Evolutionary conservation across 2,888 invertebrate genomes (phyloP).

Genomic region (Syrista parreyssii): DNA sequence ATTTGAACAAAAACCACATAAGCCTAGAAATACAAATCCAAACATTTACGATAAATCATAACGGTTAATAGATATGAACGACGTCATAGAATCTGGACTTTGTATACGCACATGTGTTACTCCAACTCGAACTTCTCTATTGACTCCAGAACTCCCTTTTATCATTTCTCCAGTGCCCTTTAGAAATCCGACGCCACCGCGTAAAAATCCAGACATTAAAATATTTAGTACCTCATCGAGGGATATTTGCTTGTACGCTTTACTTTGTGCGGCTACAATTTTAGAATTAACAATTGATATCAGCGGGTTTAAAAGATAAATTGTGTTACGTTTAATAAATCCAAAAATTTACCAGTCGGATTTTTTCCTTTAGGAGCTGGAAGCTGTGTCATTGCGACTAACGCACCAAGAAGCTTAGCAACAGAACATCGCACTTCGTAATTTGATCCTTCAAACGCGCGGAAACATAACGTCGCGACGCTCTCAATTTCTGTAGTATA

Average conservation of each 20-base stretch:
- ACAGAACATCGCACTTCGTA: slow-evolving; percentile 93
- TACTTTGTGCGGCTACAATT: slow-evolving; percentile 70
- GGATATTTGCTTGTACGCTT: slow-evolving; percentile 77
- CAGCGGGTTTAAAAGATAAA: not conserved
- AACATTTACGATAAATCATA: not conserved
- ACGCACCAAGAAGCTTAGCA: slow-evolving; percentile 89
- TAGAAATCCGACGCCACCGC: slow-evolving; percentile 93
- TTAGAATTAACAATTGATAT: not conserved
- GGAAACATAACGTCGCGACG: slow-evolving; percentile 89
- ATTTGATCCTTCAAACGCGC: slow-evolving; percentile 92
- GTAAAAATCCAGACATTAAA: slow-evolving; percentile 91
- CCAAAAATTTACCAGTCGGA: slow-evolving; percentile 60
- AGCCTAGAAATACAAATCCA: slow-evolving; percentile 70
- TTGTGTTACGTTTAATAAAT: not conserved
- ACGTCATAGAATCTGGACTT: not conserved
- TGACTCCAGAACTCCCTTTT: slow-evolving; percentile 92
- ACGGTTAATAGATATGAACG: not conserved
- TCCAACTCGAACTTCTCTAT: slow-evolving; percentile 95
- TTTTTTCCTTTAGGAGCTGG: slow-evolving; percentile 69
- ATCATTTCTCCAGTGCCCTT: slow-evolving; percentile 96
- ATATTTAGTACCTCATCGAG: slow-evolving; percentile 92
- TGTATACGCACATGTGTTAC: slow-evolving; percentile 87
- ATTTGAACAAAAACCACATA: slow-evolving; percentile 96
- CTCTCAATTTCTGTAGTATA: slow-evolving; percentile 93
- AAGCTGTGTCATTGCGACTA: slow-evolving; percentile 88